Evolutionary conservation across 2,797 vertebrate species (phyloP).

Genomic region (Acomys russatus): DNA sequence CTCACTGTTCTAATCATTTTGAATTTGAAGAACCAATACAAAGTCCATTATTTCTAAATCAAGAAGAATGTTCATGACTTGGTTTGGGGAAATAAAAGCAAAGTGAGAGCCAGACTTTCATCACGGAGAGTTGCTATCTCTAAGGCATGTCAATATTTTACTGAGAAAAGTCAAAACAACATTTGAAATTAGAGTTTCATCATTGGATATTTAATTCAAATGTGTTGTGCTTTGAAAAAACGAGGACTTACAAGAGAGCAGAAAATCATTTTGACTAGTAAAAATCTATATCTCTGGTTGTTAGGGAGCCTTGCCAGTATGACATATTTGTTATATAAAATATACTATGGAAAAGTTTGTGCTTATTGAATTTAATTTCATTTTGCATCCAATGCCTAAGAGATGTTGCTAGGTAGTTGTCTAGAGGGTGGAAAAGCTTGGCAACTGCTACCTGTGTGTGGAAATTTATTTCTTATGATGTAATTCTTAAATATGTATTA

Average conservation of each 20-base stretch:
- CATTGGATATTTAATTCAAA: conserved; percentile 34
- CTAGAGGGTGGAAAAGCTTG: background rate
- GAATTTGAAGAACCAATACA: conserved; percentile 41
- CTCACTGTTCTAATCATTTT: background rate
- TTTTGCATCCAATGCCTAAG: background rate
- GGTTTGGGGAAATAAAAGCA: background rate
- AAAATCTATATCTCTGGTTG: background rate
- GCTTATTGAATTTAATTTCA: background rate
- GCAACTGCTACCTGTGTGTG: background rate
- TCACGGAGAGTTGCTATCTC: background rate
- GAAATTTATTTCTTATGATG: conserved; percentile 52
- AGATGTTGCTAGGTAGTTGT: conserved; percentile 31
- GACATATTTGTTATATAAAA: background rate
- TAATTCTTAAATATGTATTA: background rate
- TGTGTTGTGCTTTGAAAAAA: conserved; percentile 46
- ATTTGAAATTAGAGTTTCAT: conserved; percentile 41
- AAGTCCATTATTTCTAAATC: conserved; percentile 19
- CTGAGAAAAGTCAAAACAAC: conserved; percentile 24
- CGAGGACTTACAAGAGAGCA: background rate
- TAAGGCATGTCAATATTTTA: conserved; percentile 2
- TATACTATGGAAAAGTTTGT: background rate
- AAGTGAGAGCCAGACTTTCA: background rate
- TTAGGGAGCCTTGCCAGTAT: background rate
- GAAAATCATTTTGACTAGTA: background rate
- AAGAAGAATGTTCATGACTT: conserved; percentile 3